A percentile compares a stretch with the other conserved stretches of the same genome.
These are phyloP conservation scores for Corythornis leucogaster DNA, from an alignment of 2,797 vertebrate species.

Conservation along the genomic window DNA sequence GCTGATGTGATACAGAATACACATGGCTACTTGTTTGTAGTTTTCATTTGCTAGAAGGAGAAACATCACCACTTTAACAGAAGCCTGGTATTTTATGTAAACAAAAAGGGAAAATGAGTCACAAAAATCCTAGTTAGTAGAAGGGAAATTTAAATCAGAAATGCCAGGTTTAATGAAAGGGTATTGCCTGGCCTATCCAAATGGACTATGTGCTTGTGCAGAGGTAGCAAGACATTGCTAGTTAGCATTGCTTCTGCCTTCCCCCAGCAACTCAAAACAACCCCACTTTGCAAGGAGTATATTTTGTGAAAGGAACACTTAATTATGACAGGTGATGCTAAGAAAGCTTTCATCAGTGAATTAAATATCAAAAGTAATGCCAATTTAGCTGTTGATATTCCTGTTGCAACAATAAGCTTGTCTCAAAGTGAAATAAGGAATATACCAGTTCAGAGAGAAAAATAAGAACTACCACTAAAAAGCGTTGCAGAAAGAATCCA, in stretches of 20 bases:
- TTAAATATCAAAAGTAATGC: neutral
- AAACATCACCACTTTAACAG: neutral
- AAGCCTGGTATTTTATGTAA: neutral
- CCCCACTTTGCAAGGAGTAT: neutral
- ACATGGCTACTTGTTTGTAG: constrained; percentile 91
- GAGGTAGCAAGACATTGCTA: neutral
- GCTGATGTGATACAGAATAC: constrained; percentile 95
- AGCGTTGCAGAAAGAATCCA: neutral
- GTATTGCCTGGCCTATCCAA: neutral
- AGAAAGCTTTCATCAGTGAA: neutral
- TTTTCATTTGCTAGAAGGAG: constrained; percentile 88
- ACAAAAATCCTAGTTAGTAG: neutral
- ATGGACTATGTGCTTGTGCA: neutral
- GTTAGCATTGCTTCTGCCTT: neutral
- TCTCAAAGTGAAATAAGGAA: neutral
- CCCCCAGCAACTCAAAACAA: neutral
- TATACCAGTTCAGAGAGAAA: neutral
- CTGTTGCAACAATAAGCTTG: neutral
- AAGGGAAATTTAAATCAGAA: neutral
- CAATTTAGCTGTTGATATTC: neutral
- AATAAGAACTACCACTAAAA: neutral
- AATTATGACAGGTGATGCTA: neutral
- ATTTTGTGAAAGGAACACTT: neutral
- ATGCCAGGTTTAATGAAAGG: neutral
- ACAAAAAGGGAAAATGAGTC: neutral